Conservation (phyloP, 2,888 invertebrate genomes). For the Catonia carolina region DNA sequence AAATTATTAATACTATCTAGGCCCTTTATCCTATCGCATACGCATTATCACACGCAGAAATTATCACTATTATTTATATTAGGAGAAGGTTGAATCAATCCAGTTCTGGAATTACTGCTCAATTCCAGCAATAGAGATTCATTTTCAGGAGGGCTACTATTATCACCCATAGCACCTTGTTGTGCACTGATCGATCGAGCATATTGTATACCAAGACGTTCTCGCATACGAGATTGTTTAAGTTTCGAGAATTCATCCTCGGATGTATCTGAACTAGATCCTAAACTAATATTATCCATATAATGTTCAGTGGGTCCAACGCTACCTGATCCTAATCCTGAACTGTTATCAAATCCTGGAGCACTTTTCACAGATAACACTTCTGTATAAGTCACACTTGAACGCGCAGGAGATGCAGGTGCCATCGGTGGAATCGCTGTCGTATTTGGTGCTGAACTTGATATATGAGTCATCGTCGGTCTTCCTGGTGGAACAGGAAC, state of each 20-base stretch:
- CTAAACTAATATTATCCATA: conserved; percentile 34
- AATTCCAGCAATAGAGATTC: conserved; percentile 29
- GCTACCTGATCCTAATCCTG: conserved; percentile 30
- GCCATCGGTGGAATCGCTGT: conserved; percentile 25
- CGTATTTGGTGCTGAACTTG: conserved; percentile 30
- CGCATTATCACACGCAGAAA: conserved; percentile 2
- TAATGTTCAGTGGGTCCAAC: conserved; percentile 21
- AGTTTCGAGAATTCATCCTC: conserved; percentile 35
- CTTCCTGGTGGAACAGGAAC: conserved; percentile 38
- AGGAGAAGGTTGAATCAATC: conserved; percentile 19
- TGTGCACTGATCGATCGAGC: conserved; percentile 34
- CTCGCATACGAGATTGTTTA: conserved; percentile 33
- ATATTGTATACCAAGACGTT: conserved; percentile 28
- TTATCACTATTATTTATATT: background rate
- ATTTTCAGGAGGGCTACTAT: conserved; percentile 20
- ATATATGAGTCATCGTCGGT: conserved; percentile 22
- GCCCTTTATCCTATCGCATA: no score
- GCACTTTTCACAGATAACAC: conserved; percentile 31
- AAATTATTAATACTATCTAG: no score
- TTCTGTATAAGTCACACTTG: conserved; percentile 32
- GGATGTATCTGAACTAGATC: conserved; percentile 30
- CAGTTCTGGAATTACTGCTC: conserved; percentile 22
- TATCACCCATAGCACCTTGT: conserved; percentile 20
- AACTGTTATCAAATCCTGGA: conserved; percentile 29
- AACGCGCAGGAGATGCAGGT: conserved; percentile 30